Conservation (phyloP, 1,140 invertebrate species). For the Anagrus nilaparvatae region DNA sequence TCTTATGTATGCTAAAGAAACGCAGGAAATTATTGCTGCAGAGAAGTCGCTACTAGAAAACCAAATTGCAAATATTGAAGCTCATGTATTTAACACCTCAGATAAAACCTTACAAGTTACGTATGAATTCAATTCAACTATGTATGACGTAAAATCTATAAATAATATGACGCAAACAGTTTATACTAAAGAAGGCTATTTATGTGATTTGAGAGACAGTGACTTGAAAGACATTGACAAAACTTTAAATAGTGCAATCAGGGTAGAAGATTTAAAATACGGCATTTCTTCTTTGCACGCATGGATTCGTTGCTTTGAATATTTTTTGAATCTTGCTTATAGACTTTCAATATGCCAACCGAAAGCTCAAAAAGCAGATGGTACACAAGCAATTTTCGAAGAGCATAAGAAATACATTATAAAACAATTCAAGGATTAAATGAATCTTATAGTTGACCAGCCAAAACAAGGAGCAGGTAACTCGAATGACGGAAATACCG, state of each 20-base stretch:
- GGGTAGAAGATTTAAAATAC: neutral
- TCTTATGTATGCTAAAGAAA: no score
- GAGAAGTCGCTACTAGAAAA: no score
- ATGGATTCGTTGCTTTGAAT: neutral
- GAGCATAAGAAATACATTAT: neutral
- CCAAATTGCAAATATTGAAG: no score
- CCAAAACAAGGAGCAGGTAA: neutral
- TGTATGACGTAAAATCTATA: no score
- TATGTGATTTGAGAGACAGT: no score
- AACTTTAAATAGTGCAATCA: neutral
- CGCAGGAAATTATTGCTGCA: no score
- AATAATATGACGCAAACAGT: no score
- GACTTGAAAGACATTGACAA: neutral
- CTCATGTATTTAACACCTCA: no score
- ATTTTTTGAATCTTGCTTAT: no score
- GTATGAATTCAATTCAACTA: no score
- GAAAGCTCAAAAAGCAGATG: neutral
- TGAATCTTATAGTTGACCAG: neutral
- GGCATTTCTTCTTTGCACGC: neutral
- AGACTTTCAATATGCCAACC: neutral
- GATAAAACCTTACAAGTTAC: no score
- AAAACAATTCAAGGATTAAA: neutral
- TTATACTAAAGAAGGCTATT: no score
- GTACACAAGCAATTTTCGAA: neutral
- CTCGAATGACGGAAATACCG: conserved; percentile 31